A percentile compares a stretch with the other conserved stretches of the same genome.
phyloP scores from a whole-genome alignment of 1,140 invertebrate genomes.

The Drosophila biarmipes region DNA sequence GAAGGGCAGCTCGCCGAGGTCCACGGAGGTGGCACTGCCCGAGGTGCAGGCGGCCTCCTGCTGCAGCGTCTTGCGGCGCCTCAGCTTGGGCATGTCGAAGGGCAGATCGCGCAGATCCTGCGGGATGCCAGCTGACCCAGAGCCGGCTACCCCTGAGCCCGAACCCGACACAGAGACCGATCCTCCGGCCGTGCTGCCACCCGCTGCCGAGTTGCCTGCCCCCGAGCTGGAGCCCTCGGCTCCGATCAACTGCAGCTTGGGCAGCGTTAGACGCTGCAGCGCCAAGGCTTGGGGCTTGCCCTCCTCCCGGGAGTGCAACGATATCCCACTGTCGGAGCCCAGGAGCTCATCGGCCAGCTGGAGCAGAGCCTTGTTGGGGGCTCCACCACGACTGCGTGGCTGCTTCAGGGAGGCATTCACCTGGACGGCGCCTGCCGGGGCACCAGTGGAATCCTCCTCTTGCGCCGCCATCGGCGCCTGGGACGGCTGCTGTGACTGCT shows the following conservation, averaged over 20 bases:
- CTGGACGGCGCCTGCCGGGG: constrained; percentile 40
- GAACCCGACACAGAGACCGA: not conserved
- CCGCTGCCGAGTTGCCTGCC: constrained; percentile 46
- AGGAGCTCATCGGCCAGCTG: constrained; percentile 91
- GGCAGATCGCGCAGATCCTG: constrained; percentile 91
- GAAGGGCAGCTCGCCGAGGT: constrained; percentile 92
- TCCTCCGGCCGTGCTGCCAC: not conserved
- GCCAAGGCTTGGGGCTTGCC: constrained; percentile 87
- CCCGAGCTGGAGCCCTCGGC: constrained; percentile 52
- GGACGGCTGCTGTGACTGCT: constrained; percentile 85
- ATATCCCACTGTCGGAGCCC: constrained; percentile 94
- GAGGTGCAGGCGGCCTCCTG: constrained; percentile 87
- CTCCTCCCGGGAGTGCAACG: constrained; percentile 91
- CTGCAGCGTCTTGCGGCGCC: constrained; percentile 87
- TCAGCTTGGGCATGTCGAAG: constrained; percentile 95
- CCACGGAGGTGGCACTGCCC: constrained; percentile 89
- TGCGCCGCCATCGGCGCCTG: constrained; percentile 86
- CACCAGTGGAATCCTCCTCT: constrained; percentile 52
- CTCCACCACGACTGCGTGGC: constrained; percentile 84
- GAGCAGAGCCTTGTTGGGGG: constrained; percentile 91
- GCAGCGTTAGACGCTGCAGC: constrained; percentile 86
- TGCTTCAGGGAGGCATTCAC: constrained; percentile 69
- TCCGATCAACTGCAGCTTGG: constrained; percentile 85
- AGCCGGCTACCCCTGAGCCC: constrained; percentile 50
- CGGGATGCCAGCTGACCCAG: constrained; percentile 88